Evolutionary conservation across 2,113 vertebrate genomes (phyloP).

Genomic region (Ardeotis arabs): DNA sequence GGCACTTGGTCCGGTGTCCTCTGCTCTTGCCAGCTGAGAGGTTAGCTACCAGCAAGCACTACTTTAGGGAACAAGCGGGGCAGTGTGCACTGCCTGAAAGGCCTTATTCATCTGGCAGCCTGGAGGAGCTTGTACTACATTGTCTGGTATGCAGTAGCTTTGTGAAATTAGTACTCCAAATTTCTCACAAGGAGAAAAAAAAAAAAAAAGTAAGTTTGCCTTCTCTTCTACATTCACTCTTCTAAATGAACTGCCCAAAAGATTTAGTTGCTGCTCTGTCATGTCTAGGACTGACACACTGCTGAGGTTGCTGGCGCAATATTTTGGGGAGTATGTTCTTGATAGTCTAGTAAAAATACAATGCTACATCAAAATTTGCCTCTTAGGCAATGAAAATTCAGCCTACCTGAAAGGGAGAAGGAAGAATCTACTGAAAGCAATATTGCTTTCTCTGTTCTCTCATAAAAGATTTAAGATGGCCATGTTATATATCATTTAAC

Average conservation of each 20-base stretch:
- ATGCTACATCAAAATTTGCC: background rate
- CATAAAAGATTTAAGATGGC: background rate
- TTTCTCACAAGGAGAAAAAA: background rate
- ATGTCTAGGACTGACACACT: background rate
- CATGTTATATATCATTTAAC: background rate
- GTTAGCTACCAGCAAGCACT: constrained; percentile 29
- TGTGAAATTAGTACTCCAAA: constrained; percentile 5
- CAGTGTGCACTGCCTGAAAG: constrained; percentile 65
- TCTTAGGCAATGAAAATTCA: background rate
- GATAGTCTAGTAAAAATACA: background rate
- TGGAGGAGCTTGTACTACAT: constrained; percentile 1
- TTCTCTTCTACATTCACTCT: background rate
- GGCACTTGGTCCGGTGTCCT: background rate
- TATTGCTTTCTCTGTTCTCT: background rate
- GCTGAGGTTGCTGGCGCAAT: background rate
- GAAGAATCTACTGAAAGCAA: background rate
- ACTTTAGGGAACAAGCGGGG: constrained; percentile 62
- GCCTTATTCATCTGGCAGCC: constrained; percentile 45
- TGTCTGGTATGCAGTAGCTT: constrained; percentile 39
- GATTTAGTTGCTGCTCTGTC: background rate
- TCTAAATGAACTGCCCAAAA: background rate
- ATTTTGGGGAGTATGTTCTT: background rate
- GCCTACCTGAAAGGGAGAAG: background rate
- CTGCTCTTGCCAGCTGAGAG: constrained; percentile 52
- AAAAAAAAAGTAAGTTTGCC: background rate